phyloP scores from a whole-genome alignment of 2,113 vertebrate genomes.

The Bubo bubo region DNA sequence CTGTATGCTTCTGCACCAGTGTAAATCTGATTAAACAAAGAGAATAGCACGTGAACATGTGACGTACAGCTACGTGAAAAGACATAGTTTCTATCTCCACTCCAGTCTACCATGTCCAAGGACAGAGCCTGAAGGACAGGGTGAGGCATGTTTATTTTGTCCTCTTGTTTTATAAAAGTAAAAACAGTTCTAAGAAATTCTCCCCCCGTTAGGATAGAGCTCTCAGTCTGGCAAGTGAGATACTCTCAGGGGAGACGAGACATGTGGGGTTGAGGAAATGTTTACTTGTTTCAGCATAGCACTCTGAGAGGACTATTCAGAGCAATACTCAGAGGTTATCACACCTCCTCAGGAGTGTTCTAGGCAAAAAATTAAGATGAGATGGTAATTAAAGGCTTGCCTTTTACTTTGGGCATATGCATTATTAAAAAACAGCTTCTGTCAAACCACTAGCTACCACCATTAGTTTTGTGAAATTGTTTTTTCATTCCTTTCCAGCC shows the following conservation, averaged over 20 bases:
- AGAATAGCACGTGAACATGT: rapidly evolving
- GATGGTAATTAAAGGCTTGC: not conserved
- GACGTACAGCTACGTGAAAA: not conserved
- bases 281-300: not conserved
- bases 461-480: not conserved
- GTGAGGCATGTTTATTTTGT: not conserved
- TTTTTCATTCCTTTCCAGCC: not conserved
- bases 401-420: not conserved
- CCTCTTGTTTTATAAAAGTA: not conserved
- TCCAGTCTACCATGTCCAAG: not conserved
- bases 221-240: not conserved
- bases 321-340: not conserved
- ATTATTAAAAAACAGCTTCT: not conserved
- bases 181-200: not conserved
- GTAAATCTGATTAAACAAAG: constrained; percentile 80
- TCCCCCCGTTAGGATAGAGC: not conserved
- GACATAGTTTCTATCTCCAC: rapidly evolving
- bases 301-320: not conserved
- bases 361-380: not conserved
- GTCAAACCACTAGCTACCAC: not conserved
- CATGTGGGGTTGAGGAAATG: not conserved
- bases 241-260: not conserved
- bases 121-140: not conserved
- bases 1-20: constrained; percentile 95
- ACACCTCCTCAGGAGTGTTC: not conserved